These are phyloP conservation scores for Bucorvus abyssinicus DNA, from an alignment of 2,797 vertebrate species.

Conservation along the genomic window DNA sequence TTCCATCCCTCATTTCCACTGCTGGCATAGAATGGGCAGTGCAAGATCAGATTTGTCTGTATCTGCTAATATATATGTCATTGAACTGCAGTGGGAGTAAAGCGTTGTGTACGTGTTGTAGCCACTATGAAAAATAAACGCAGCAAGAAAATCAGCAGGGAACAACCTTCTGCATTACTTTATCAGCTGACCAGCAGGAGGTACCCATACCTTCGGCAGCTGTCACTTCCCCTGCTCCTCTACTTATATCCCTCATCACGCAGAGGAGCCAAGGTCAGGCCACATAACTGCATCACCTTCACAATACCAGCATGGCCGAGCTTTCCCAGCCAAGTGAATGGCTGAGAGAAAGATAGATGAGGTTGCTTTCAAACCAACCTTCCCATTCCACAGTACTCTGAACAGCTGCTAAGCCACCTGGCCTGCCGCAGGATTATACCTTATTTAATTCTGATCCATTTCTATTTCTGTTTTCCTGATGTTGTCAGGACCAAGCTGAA, in stretches of 20 bases:
- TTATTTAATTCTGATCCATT: conserved; percentile 6
- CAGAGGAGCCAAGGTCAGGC: conserved; percentile 29
- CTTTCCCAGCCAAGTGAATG: background rate
- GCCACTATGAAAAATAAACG: background rate
- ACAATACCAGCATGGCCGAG: background rate
- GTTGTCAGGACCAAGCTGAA: too few relatives aligned
- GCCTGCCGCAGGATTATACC: background rate
- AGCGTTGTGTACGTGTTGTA: background rate
- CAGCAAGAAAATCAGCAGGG: background rate
- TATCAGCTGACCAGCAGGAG: conserved; percentile 14
- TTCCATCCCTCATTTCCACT: background rate
- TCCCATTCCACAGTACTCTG: background rate
- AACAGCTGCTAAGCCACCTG: conserved; percentile 59
- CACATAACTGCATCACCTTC: conserved; percentile 7
- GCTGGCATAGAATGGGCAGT: background rate
- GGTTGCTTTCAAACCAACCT: background rate
- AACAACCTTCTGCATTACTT: background rate
- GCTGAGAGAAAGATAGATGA: conserved; percentile 46
- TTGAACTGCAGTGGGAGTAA: background rate
- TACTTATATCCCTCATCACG: background rate
- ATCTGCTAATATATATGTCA: background rate
- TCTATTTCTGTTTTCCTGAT: background rate
- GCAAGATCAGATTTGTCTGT: background rate
- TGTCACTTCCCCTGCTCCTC: background rate
- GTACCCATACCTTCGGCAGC: background rate